phyloP scores from a whole-genome alignment of 1,140 invertebrate genomes.

The Tenebrio molitor region DNA sequence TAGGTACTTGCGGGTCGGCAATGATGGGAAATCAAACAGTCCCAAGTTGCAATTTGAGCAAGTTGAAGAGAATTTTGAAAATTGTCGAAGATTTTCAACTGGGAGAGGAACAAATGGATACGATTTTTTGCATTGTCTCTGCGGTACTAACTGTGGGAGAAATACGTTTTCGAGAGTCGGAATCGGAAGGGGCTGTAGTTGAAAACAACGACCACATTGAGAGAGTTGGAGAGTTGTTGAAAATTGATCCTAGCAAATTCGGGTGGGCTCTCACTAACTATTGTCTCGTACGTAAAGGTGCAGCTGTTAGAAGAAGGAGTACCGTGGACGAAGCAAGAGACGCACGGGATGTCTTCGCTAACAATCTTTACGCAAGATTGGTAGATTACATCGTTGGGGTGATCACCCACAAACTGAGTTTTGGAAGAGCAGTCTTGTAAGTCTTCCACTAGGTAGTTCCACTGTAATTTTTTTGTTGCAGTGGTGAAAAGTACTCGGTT shows the following conservation, averaged over 20 bases:
- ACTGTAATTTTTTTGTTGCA: conserved; percentile 68
- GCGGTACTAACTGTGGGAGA: conserved; percentile 89
- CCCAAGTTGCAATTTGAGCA: conserved; percentile 64
- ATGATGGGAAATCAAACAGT: conserved; percentile 68
- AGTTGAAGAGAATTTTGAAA: conserved; percentile 58
- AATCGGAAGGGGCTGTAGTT: conserved; percentile 78
- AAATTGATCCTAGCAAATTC: conserved; percentile 85
- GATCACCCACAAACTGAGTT: conserved; percentile 85
- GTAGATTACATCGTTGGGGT: conserved; percentile 91
- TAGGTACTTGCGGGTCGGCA: conserved; percentile 80
- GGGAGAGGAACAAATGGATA: conserved; percentile 77
- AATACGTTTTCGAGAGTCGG: conserved; percentile 79
- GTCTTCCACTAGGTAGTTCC: conserved; percentile 65
- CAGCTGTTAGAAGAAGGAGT: conserved; percentile 81
- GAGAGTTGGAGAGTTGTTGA: conserved; percentile 81
- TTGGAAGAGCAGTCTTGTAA: conserved; percentile 86
- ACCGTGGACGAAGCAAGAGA: conserved; percentile 81
- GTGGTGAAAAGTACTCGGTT: conserved; percentile 85
- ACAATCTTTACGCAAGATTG: conserved; percentile 83
- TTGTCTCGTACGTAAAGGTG: conserved; percentile 85
- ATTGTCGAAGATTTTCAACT: conserved; percentile 75
- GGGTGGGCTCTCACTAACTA: conserved; percentile 89
- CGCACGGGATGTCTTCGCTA: conserved; percentile 83
- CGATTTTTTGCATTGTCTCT: conserved; percentile 80
- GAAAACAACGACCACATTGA: conserved; percentile 74